Percentiles rank a stretch among this genome's conserved stretches.
phyloP scores from a whole-genome alignment of 2,888 invertebrate genomes.

The Pollenia angustigena region DNA sequence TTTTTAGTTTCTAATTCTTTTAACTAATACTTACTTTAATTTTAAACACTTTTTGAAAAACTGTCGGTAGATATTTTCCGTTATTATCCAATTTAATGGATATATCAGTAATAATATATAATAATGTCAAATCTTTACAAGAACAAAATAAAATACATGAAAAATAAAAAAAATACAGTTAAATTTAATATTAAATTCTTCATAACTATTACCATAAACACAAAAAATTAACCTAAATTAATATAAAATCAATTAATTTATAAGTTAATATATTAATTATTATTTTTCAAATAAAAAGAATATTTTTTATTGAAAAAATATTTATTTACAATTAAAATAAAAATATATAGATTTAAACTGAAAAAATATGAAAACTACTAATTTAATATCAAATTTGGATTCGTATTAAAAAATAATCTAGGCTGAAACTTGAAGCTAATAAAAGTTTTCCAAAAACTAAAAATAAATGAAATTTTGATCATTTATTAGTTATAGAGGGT shows the following conservation, averaged over 20 bases:
- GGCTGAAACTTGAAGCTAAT: slow-evolving; percentile 19
- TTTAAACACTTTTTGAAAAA: slow-evolving; percentile 18
- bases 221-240: slow-evolving; percentile 46
- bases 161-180: slow-evolving; percentile 26
- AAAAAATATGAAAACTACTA: slow-evolving; percentile 25
- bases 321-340: slow-evolving; percentile 44
- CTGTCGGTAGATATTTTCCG: slow-evolving; percentile 35
- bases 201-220: slow-evolving; percentile 48
- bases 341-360: slow-evolving; percentile 49
- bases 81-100: slow-evolving; percentile 67
- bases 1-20: slow-evolving; percentile 39
- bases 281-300: slow-evolving; percentile 37
- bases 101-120: slow-evolving; percentile 52
- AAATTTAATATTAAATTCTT: slow-evolving; percentile 36
- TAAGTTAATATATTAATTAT: slow-evolving; percentile 58
- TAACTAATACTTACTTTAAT: slow-evolving; percentile 29
- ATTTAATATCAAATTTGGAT: slow-evolving; percentile 28
- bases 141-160: slow-evolving; percentile 32
- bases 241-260: slow-evolving; percentile 59
- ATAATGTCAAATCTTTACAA: slow-evolving; percentile 31
- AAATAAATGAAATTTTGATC: background rate
- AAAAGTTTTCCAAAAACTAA: slow-evolving; percentile 2
- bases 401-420: background rate
- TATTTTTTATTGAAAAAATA: slow-evolving; percentile 44
- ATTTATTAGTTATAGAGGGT: no score